Evolutionary conservation across 1,140 invertebrate species (phyloP).

Genomic region (Lucilia cuprina): DNA sequence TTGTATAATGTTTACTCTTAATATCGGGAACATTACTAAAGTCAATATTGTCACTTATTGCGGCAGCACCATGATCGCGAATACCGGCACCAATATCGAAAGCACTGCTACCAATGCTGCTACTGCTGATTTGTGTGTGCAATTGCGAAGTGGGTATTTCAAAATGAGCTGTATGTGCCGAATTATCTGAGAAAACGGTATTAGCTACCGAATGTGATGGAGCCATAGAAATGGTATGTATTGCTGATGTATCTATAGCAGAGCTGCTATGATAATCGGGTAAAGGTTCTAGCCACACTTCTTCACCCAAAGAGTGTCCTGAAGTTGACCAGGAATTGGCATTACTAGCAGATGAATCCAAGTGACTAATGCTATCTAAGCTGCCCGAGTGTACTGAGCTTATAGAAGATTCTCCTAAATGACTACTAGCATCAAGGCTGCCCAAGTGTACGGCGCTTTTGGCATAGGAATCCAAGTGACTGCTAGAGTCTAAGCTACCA

Average conservation of each 20-base stretch:
- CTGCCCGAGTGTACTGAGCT: background rate
- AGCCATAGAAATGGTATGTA: background rate
- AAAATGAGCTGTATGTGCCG: background rate
- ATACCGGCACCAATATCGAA: background rate
- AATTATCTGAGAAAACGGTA: background rate
- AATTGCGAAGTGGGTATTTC: background rate
- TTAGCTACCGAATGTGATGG: background rate
- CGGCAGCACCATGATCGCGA: background rate
- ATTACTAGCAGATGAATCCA: background rate
- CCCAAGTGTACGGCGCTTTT: background rate
- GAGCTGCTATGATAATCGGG: background rate
- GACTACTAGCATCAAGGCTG: too few relatives aligned
- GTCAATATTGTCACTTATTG: constrained; percentile 29
- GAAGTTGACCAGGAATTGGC: background rate
- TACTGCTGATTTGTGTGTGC: constrained; percentile 16
- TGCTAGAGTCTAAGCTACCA: background rate
- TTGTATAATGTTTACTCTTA: constrained; percentile 21
- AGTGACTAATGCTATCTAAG: background rate
- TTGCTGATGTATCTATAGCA: too few relatives aligned
- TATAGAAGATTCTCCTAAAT: too few relatives aligned
- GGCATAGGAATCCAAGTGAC: background rate
- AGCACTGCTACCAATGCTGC: background rate
- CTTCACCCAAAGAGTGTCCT: background rate
- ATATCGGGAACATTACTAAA: constrained; percentile 27
- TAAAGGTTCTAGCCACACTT: background rate